Evolutionary conservation across 2,113 vertebrate genomes (phyloP), one percentile per base, ranked within the genome.

Genomic region (Petrocephalus zakoni): DNA sequence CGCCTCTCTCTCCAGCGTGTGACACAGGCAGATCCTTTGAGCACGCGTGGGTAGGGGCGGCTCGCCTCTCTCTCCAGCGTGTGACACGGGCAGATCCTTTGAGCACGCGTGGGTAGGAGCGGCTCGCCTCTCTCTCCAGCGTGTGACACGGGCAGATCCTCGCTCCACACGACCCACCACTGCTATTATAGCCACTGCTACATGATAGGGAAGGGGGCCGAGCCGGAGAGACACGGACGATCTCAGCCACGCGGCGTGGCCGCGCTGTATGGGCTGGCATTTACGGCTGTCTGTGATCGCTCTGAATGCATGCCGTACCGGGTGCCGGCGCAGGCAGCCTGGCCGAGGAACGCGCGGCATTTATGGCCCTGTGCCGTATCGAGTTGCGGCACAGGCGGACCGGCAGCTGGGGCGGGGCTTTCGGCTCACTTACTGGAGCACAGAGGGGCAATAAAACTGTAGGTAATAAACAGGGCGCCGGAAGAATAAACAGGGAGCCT

Each of bases 401-500:
- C 34, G 17, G 34, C 72, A 78, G 72, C 34, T 78, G 72, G 29
- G 29, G 29, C 72, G 5, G 15, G 34, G 34, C 72, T 17, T 78
- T 78, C 34, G 29, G 37, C 34, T 78, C 34, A 37, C 72, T 78
- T 19, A 42, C 5, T 37, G 72, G 42, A 78, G 34, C 34, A 78
- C 72, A 19, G 72, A 19, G 72, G 34, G 17, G 34, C 34, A 42
- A 19, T 78, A 42, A 78, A 78, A 78, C 13, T 13, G 34, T 17
- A 75, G 68, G 68, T 75, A 75, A 37, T 37, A 29, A 29, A 75
- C 68, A 34, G 68, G 29, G 29, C 13, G 29, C 29, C 61, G 34
- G 68, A 75, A 75, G 17, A 75, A 75, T 75, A 75, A 75, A 37
- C 72, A 78, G 72, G 72, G 34, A 78, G 37, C 72, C 72, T 78